Percentiles rank a stretch among this genome's conserved stretches.
Conservation (phyloP, 2,797 vertebrate genomes). For the Diglossa cyanea region DNA sequence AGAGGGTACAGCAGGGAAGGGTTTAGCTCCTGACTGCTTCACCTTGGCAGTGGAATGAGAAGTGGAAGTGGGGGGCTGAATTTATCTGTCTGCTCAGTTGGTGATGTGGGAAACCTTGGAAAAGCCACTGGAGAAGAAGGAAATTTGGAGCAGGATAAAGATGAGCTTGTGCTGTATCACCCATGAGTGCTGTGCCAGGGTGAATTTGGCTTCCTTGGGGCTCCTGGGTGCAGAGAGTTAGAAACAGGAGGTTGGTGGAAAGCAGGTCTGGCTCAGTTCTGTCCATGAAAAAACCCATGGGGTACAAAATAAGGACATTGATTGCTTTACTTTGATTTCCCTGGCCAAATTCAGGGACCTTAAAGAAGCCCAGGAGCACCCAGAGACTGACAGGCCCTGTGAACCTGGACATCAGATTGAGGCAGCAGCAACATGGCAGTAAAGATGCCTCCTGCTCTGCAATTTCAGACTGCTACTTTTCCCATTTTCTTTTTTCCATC, state of each 20-base stretch:
- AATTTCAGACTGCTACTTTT: neutral
- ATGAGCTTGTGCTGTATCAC: neutral
- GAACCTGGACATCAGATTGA: neutral
- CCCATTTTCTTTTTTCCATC: neutral
- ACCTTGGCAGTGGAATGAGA: neutral
- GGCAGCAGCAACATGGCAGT: neutral
- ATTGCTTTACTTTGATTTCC: neutral
- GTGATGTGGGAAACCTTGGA: neutral
- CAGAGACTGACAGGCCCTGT: rapidly evolving
- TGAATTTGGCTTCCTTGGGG: neutral
- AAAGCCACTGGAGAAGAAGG: neutral
- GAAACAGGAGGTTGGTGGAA: neutral
- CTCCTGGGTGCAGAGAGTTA: neutral
- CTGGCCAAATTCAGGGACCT: neutral
- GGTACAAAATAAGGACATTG: neutral
- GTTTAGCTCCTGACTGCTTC: neutral
- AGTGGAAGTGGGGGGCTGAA: neutral
- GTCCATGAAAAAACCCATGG: neutral
- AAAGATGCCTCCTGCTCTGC: neutral
- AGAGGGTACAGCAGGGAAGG: neutral
- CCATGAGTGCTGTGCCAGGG: neutral
- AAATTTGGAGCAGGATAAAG: neutral
- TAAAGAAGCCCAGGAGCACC: neutral
- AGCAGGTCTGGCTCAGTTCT: neutral
- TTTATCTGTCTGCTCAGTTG: neutral